Evolutionary conservation across 2,888 invertebrate genomes (phyloP).

Genomic region (Himalopsyche anomala): DNA sequence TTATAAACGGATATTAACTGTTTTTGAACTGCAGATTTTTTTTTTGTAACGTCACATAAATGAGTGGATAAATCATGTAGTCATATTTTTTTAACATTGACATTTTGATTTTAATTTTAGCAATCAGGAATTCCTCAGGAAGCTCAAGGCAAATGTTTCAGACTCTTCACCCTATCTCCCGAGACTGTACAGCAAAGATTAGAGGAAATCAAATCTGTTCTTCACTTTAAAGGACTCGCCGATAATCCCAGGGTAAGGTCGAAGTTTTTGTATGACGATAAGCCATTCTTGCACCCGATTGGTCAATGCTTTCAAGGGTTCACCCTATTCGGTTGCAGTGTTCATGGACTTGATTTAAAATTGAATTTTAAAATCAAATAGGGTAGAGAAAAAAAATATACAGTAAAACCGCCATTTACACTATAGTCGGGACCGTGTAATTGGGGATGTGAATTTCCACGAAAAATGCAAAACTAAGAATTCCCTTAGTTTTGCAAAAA

Average conservation of each 20-base stretch:
- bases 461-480: no score
- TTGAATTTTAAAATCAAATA: no score
- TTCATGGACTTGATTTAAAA: no score
- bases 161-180: conserved; percentile 78
- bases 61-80: not conserved
- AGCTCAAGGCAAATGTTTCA: conserved; percentile 75
- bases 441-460: no score
- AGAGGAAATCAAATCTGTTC: conserved; percentile 75
- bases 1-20: no score
- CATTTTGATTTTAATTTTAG: conserved; percentile 68
- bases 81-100: not conserved
- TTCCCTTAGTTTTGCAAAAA: no score
- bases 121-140: conserved; percentile 77
- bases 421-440: no score
- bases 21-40: no score
- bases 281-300: not conserved
- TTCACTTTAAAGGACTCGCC: conserved; percentile 79
- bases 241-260: conserved; percentile 78
- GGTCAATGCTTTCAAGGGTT: not conserved
- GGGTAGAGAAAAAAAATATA: no score
- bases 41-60: not conserved
- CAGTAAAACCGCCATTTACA: no score
- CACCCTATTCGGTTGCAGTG: no score
- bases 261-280: not conserved
- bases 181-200: conserved; percentile 78